phyloP scores from a whole-genome alignment of 2,113 vertebrate species.

The Atherinomorus stipes region DNA sequence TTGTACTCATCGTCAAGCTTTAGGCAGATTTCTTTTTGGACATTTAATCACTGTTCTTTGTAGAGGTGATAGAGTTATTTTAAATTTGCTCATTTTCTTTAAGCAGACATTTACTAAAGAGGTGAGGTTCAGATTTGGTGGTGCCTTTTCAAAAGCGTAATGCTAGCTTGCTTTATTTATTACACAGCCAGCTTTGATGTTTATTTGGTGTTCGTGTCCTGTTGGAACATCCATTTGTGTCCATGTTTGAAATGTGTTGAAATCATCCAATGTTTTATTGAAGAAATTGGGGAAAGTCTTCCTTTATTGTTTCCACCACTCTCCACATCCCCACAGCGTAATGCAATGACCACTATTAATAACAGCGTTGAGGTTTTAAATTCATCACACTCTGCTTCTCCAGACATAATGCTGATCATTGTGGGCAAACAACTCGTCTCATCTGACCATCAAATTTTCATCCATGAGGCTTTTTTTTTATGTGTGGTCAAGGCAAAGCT shows the following conservation, averaged over 20 bases:
- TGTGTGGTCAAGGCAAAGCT: neutral
- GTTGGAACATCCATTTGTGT: neutral
- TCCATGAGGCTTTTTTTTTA: neutral
- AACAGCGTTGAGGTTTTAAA: neutral
- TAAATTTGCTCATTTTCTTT: neutral
- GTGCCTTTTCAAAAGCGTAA: neutral
- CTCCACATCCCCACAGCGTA: neutral
- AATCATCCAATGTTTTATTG: neutral
- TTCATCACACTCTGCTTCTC: neutral
- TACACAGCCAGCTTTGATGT: neutral
- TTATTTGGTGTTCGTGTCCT: neutral
- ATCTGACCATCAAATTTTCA: neutral
- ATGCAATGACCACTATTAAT: neutral
- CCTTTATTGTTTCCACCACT: neutral
- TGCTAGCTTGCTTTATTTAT: neutral
- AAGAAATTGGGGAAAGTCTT: neutral
- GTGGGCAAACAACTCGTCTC: constrained; percentile 1
- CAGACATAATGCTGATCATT: neutral
- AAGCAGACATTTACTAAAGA: neutral
- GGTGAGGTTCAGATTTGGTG: neutral
- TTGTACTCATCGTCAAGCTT: neutral
- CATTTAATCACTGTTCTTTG: neutral
- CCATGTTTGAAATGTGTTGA: neutral
- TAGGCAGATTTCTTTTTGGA: neutral
- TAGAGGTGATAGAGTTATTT: neutral